phyloP scores from a whole-genome alignment of 2,797 vertebrate genomes.

The Karalla daura region DNA sequence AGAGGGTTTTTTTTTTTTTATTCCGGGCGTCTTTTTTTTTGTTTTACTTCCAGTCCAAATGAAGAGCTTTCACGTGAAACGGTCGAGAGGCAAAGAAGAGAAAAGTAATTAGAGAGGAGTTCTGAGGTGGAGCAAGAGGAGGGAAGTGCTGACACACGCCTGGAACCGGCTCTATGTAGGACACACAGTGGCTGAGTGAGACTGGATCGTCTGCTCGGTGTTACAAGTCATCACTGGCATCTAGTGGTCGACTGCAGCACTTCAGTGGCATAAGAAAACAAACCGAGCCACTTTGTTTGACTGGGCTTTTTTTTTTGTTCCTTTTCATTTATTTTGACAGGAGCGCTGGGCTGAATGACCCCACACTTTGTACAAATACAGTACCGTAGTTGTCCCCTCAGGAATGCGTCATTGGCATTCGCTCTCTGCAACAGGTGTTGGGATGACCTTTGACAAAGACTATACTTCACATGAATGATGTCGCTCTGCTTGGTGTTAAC shows the following conservation, averaged over 20 bases:
- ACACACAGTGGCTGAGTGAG: not conserved
- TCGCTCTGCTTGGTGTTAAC: constrained; percentile 10
- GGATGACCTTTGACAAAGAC: constrained; percentile 16
- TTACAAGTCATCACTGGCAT: constrained; percentile 46
- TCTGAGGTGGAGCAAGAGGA: not conserved
- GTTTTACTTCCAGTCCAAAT: not conserved
- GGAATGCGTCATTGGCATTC: constrained; percentile 20
- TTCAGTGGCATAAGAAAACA: not conserved
- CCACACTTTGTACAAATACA: constrained; percentile 33
- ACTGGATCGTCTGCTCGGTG: not conserved
- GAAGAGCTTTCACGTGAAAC: too few relatives aligned
- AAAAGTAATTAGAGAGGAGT: not conserved
- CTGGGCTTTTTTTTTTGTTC: constrained; percentile 37
- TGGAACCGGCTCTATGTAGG: not conserved
- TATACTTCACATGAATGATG: constrained; percentile 9
- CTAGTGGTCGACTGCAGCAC: constrained; percentile 57
- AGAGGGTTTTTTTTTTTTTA: not conserved
- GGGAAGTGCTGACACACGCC: not conserved
- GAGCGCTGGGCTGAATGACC: constrained; percentile 23
- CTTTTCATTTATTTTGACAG: constrained; percentile 39
- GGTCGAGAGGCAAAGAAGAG: not conserved
- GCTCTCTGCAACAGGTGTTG: not conserved
- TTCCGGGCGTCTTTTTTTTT: not conserved
- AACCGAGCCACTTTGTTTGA: not conserved
- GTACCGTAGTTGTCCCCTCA: constrained; percentile 3